Base-by-base conservation (phyloP, 1,140 invertebrate genomes). In the Cydia fagiglandana region DNA sequence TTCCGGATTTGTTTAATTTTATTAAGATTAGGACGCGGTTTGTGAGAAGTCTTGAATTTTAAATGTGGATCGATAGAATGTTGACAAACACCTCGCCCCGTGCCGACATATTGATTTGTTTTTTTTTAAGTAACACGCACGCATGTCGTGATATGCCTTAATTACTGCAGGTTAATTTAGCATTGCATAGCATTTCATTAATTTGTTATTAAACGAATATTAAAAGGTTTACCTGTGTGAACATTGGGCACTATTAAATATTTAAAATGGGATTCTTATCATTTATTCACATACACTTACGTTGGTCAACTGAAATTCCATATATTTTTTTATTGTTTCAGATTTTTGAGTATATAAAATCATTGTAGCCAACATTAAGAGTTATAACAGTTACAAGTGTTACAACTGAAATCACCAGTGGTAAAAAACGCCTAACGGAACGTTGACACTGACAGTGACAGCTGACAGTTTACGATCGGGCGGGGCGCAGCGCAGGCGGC, bases 11-110 rank as follows among this genome's bases (percentile, higher is more conserved):
- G 47, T 66, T 68, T 81, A 73, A 77, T 75, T 78, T 73, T 74
- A 34, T 47, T 75, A 73, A 75, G 50, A 76, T 76, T 77, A 56
- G 9, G 2, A 70, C 7, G 28, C 66, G 45, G n/a, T 61, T 24
- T 12, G 34, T 41, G 15, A 30, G 15, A 70, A 17, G 30, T 70
- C 73, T 73, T 78, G 53, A 74, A 77, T 77, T 68, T 75, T 64
- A 77, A 73, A 75, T 74, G 81, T 78, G 80, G 81, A 89, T 90
- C 87, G 81, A 89, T 91, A 87, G 78, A 80, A 79, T 91, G 89
- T 91, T 91, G 89, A 91, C 86, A 91, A 91, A 91, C 89, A 89
- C 83, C 85, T 83, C 83, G 81, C 80, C 80, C 78, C 66, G 66
- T 70, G 66, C 66, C 66, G 66, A 70, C 66, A 70, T 70, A 70